Conservation (phyloP, 1,140 invertebrate genomes). For the Papilio helenus region DNA sequence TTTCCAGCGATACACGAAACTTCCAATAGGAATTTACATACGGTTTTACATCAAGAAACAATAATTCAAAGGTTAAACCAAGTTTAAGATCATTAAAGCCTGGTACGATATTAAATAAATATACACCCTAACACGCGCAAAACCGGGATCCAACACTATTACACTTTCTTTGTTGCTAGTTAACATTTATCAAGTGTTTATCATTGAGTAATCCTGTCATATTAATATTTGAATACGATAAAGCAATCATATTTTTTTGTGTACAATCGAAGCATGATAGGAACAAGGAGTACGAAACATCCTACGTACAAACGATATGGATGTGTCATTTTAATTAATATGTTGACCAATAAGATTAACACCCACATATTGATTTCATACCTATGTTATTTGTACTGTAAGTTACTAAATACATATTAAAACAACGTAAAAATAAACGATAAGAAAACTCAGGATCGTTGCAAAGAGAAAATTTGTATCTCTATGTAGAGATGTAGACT, state of each 20-base stretch:
- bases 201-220: neutral
- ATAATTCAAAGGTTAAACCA: neutral
- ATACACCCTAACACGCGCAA: too few relatives aligned
- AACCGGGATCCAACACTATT: too few relatives aligned
- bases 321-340: conserved; percentile 16
- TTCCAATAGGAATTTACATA: neutral
- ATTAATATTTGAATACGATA: neutral
- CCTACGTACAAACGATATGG: neutral
- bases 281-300: neutral
- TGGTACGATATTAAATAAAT: neutral
- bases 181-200: neutral
- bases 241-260: conserved; percentile 3
- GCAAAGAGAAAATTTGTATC: neutral
- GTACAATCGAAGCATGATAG: neutral
- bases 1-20: neutral
- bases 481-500: neutral
- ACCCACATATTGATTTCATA: neutral
- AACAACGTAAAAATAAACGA: neutral
- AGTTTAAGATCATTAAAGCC: neutral
- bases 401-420: neutral
- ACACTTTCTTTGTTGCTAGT: conserved; percentile 20
- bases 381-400: neutral
- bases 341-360: conserved; percentile 19
- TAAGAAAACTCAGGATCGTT: neutral
- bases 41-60: neutral